Percentiles rank a stretch among this genome's conserved stretches.
phyloP scores from a whole-genome alignment of 2,797 vertebrate genomes.

The Cynopterus sphinx region DNA sequence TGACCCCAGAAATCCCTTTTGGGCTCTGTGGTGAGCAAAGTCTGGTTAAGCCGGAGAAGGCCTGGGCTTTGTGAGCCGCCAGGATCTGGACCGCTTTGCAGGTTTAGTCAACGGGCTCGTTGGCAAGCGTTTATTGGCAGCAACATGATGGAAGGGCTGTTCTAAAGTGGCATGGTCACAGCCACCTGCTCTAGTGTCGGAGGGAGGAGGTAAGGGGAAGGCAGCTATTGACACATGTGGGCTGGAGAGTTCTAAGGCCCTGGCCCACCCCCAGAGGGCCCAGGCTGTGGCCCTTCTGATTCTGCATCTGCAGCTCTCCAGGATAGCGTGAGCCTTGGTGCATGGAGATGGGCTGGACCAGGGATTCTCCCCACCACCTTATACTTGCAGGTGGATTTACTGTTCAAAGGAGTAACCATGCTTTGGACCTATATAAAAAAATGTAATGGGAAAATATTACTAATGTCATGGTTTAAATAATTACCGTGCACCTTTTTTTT shows the following conservation, averaged over 20 bases:
- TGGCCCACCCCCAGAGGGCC: not conserved
- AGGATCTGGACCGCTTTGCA: not conserved
- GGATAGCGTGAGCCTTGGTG: not conserved
- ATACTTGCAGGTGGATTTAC: constrained; percentile 5
- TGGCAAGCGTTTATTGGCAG: not conserved
- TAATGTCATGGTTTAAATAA: constrained; percentile 77
- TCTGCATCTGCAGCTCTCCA: not conserved
- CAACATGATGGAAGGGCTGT: not conserved
- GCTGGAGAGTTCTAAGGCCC: not conserved
- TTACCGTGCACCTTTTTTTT: constrained; percentile 39
- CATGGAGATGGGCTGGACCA: not conserved
- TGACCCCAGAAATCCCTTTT: not conserved
- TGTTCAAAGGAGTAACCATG: constrained; percentile 70
- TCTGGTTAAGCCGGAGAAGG: not conserved
- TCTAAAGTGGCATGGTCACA: not conserved
- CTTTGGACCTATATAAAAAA: constrained; percentile 31
- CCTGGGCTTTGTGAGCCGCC: not conserved
- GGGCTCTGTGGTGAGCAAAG: not conserved
- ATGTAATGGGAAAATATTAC: constrained; percentile 39
- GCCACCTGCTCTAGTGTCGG: not conserved
- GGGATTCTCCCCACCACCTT: not conserved
- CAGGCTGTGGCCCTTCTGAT: not conserved
- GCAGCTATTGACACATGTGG: not conserved
- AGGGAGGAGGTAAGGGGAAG: not conserved
- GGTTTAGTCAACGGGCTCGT: not conserved